Evolutionary conservation across 1,140 invertebrate genomes (phyloP), one percentile per base, ranked within the genome.

Genomic region (Micrasema longulum): DNA sequence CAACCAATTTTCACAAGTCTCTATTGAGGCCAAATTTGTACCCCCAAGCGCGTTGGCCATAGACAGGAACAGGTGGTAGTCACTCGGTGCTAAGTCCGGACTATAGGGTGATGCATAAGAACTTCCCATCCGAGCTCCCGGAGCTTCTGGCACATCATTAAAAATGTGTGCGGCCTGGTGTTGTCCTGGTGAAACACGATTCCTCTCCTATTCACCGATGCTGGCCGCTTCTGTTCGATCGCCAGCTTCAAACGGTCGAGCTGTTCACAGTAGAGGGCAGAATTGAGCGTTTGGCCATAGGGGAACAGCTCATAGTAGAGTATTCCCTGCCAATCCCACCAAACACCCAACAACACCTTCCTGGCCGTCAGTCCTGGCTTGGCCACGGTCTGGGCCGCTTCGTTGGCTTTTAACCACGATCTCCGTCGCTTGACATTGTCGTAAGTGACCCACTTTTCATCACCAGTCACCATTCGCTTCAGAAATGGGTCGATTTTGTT

Each of bases 51-150:
- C 36, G 36, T 38, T 38, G 36, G 36, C 36, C 36, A 38, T 7
- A 38, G 36, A 38, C 36, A 38, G 36, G 36, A 38, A 38, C 36
- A 38, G 36, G 12, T n/a, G n/a, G n/a, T n/a, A n/a, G n/a, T n/a
- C n/a, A n/a, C n/a, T n/a, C n/a, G n/a, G n/a, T n/a, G n/a, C n/a
- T n/a, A n/a, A n/a, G n/a, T n/a, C n/a, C n/a, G n/a, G n/a, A n/a
- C n/a, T n/a, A n/a, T n/a, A n/a, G n/a, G n/a, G n/a, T n/a, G 47
- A 50, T 50, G 47, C 47, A 50, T 50, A 50, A 50, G 47, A 50
- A 50, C 47, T 50, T 50, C 47, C 47, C 47, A 50, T 50, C 47
- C 47, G 47, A 50, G 47, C 47, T 50, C 18, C 47, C 47, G 47
- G 47, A 50, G 47, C 47, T 50, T 50, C 47, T 50, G 47, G 47